These are phyloP conservation scores for Hoplostethus mediterraneus DNA, from an alignment of 2,797 vertebrate genomes.

Conservation along the genomic window DNA sequence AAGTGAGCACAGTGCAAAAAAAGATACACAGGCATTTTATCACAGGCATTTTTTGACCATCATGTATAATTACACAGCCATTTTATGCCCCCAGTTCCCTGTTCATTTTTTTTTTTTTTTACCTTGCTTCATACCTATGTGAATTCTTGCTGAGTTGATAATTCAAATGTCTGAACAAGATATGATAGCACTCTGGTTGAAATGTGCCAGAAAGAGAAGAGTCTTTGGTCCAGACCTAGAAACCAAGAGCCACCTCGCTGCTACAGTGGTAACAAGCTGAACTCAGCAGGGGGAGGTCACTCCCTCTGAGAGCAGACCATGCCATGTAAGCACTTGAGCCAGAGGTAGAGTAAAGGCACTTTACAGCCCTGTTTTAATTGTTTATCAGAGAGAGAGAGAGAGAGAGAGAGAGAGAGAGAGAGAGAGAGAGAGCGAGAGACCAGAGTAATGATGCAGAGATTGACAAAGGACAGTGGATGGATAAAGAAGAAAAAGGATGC, in stretches of 20 bases:
- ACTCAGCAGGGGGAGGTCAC: conserved; percentile 52
- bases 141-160: too few species aligned
- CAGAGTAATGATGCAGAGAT: conserved; percentile 8
- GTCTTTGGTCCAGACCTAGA: neutral
- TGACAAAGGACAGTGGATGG: conserved; percentile 20
- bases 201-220: neutral
- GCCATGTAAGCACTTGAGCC: conserved; percentile 20
- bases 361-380: conserved; percentile 34
- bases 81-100: too few species aligned
- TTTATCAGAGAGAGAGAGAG: conserved; percentile 26
- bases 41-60: too few species aligned
- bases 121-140: too few species aligned
- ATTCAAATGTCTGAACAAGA: too few species aligned
- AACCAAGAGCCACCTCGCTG: neutral
- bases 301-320: conserved; percentile 31
- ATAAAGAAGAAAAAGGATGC: conserved; percentile 31
- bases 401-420: neutral
- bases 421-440: too few species aligned
- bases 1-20: too few species aligned
- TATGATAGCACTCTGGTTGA: too few species aligned
- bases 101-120: too few species aligned
- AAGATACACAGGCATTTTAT: too few species aligned
- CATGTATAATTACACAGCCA: too few species aligned
- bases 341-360: conserved; percentile 49
- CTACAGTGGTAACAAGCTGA: conserved; percentile 51